A percentile compares a stretch with the other conserved stretches of the same genome.
phyloP scores from a whole-genome alignment of 2,888 invertebrate genomes.

The Hypena proboscidalis region DNA sequence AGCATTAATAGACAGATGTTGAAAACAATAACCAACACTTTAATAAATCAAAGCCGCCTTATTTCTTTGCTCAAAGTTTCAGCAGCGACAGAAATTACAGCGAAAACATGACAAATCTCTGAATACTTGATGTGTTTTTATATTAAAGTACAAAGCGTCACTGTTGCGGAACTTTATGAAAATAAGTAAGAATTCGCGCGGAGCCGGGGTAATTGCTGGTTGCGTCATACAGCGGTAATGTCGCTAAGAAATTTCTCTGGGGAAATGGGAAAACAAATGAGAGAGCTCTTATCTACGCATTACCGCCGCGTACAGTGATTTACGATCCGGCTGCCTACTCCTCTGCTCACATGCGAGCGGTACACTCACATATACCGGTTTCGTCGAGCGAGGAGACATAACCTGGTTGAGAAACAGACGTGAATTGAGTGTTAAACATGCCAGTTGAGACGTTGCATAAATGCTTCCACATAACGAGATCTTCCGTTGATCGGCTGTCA shows the following conservation, averaged over 20 bases:
- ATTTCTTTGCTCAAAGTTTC: constrained; percentile 24
- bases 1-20: neutral
- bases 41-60: constrained; percentile 17
- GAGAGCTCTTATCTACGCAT: constrained; percentile 83
- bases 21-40: constrained; percentile 26
- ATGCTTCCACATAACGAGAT: constrained; percentile 58
- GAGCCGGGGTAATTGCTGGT: constrained; percentile 66
- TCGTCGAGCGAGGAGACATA: constrained; percentile 64
- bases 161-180: constrained; percentile 44
- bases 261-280: constrained; percentile 83
- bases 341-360: constrained; percentile 57
- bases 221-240: constrained; percentile 72
- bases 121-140: constrained; percentile 31
- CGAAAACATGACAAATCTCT: constrained; percentile 33
- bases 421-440: constrained; percentile 74
- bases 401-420: constrained; percentile 70
- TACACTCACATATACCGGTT: constrained; percentile 62
- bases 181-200: constrained; percentile 48
- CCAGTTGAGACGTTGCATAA: constrained; percentile 66
- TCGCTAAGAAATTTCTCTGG: constrained; percentile 79
- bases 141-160: constrained; percentile 31
- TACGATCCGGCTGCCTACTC: constrained; percentile 72
- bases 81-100: constrained; percentile 7
- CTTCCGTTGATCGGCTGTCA: constrained; percentile 52
- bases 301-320: constrained; percentile 76